Evolutionary conservation across 2,113 vertebrate species (phyloP).

Genomic region (Bos taurus): ARS-UCD2.0 NC_037335.1:57312501-57313000

Average conservation of each 20-base stretch:
- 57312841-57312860: neutral
- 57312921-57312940: conserved; percentile 24
- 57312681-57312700: neutral
- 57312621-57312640: conserved; percentile 14
- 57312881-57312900: conserved; percentile 18
- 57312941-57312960: conserved; percentile 61
- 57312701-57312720: neutral
- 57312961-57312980: conserved; percentile 37
- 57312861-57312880: neutral
- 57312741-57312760: neutral
- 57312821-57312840: neutral
- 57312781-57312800: conserved; percentile 14
- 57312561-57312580: neutral
- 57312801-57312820: conserved; percentile 17
- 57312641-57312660: neutral
- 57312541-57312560: neutral
- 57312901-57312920: conserved; percentile 21
- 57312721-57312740: neutral
- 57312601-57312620: neutral
- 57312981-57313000: conserved; percentile 33
- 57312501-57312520: neutral
- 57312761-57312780: conserved; percentile 5
- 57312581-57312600: neutral
- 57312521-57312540: neutral
- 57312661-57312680: neutral